Evolutionary conservation across 2,113 vertebrate genomes (phyloP).

Genomic region (Aspiorhynchus laticeps): DNA sequence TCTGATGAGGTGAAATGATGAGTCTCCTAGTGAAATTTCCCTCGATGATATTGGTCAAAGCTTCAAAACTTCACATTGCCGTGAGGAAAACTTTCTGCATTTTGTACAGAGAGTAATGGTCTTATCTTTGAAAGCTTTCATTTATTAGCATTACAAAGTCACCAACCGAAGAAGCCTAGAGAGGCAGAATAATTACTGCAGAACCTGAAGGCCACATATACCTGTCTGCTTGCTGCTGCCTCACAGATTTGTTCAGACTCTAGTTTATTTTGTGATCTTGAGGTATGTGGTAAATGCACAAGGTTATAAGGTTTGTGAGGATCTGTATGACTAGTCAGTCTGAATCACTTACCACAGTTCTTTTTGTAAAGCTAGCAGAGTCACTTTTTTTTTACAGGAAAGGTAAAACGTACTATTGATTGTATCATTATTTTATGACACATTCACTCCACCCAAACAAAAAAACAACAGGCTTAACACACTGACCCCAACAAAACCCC

Average conservation of each 20-base stretch:
- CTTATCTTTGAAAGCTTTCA: constrained; percentile 14
- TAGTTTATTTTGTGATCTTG: background rate
- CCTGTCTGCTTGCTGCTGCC: background rate
- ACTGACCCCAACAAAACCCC: constrained; percentile 1
- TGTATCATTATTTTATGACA: constrained; percentile 13
- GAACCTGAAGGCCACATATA: background rate
- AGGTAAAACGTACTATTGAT: background rate
- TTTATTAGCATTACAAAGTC: constrained; percentile 31
- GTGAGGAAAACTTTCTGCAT: constrained; percentile 16
- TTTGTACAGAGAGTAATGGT: constrained; percentile 26
- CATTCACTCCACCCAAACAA: background rate
- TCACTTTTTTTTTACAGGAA: background rate
- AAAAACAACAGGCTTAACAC: background rate
- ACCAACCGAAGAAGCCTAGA: constrained; percentile 15
- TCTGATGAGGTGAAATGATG: constrained; percentile 26
- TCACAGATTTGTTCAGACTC: background rate
- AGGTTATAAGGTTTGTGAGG: background rate
- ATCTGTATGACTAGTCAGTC: background rate
- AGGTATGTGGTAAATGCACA: background rate
- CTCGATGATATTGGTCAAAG: constrained; percentile 24
- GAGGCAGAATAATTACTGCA: constrained; percentile 13
- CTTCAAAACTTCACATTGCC: constrained; percentile 19
- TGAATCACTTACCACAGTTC: background rate
- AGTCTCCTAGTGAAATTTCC: constrained; percentile 11
- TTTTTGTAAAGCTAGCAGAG: constrained; percentile 2